Evolutionary conservation across 2,797 vertebrate genomes (phyloP).

Genomic region (Etheostoma perlongum): DNA sequence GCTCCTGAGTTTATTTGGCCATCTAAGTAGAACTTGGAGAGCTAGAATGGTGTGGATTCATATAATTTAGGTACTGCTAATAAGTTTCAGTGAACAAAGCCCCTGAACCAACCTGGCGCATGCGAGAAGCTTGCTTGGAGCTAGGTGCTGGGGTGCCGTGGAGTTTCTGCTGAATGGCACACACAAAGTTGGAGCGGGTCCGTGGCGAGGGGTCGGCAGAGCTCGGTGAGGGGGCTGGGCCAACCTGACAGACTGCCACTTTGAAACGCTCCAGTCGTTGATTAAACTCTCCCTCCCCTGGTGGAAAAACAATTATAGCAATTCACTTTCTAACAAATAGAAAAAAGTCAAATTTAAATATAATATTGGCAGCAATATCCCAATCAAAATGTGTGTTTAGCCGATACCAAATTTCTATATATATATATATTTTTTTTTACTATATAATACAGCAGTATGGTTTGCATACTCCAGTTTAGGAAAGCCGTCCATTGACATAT

Average conservation of each 20-base stretch:
- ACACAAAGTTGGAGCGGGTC: conserved; percentile 73
- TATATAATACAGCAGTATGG: neutral
- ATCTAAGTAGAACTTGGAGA: neutral
- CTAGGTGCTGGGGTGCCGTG: conserved; percentile 71
- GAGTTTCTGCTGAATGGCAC: conserved; percentile 80
- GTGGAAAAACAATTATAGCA: neutral
- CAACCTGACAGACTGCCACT: conserved; percentile 38
- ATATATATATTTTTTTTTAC: neutral
- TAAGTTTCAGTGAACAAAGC: neutral
- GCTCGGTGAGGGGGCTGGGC: conserved; percentile 15
- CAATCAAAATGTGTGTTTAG: neutral
- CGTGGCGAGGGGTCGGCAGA: conserved; percentile 25
- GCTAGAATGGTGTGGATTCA: neutral
- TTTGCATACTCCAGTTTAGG: no score
- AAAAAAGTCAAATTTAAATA: neutral
- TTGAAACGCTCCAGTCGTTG: conserved; percentile 81
- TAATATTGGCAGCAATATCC: neutral
- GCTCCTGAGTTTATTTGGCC: neutral
- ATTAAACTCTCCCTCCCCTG: conserved; percentile 79
- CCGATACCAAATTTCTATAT: neutral
- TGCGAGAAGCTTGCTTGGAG: conserved; percentile 73
- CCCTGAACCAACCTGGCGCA: conserved; percentile 77
- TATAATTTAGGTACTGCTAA: neutral
- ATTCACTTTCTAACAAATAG: neutral
- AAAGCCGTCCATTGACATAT: no score